Base-by-base conservation (phyloP, 2,797 vertebrate genomes). In the Chaetodon trifasciatus region DNA sequence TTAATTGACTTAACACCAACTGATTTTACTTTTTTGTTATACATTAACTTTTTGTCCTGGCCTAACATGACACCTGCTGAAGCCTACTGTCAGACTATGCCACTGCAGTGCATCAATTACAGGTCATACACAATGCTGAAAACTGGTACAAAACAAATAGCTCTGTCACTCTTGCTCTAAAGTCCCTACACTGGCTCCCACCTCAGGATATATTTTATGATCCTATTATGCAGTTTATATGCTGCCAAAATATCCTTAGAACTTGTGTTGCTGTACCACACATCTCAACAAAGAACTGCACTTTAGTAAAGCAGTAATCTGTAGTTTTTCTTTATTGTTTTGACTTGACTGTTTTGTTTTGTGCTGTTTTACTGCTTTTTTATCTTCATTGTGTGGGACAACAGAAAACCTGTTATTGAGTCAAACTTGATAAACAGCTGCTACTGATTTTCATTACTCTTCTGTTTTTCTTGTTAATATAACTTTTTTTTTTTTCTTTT, bases 11-110 rank as follows among this genome's bases (percentile, higher is more conserved):
- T 32, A 32, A 32, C 28, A 32, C 28, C 28, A 32, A 32, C 28
- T 32, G 28, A 32, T 32, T 32, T 32, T 32, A 32, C 28, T 32
- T 32, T 32, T 32, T 49, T 19, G 35, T 78, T 76, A 28, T 1
- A 24, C 42, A 46, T 86, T 63, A 76, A 80, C 52, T 64, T 73
- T 78, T 53, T 12, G 21, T 66, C 52, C 8, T 62, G 44, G 52
- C 32, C 2, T 6, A 35, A 40, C 12, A 8, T 47, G 57, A 63
- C 24, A 58, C 23, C 0, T 2, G 44, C 17, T 10, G 6, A 8
- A 12, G 5, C 1, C 13, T 57, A 39, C 1, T 74, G 6, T 77
- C 5, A 42, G 23, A 52, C 16, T 17, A 12, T 40, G 17, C 28
- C 11, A n/a, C 32, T 53, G 37, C n/a, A 55, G 10, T 4, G 1